These are phyloP conservation scores for Rhinolophus ferrumequinum DNA, from an alignment of 2,113 vertebrate species.

Conservation along the genomic window DNA sequence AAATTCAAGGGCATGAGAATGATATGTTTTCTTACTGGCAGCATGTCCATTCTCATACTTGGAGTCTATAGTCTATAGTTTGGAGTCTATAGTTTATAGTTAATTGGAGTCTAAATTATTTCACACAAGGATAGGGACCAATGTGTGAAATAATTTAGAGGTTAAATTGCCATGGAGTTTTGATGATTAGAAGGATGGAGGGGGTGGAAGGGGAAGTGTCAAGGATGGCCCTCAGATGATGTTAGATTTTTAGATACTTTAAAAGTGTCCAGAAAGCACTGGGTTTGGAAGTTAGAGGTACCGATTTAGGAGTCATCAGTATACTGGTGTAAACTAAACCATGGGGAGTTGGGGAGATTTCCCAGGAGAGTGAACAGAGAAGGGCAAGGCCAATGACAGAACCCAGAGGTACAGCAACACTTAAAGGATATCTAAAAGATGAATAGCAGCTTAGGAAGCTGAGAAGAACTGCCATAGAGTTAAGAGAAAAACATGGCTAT, in stretches of 20 bases:
- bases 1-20: not conserved
- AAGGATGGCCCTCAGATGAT: not conserved
- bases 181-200: not conserved
- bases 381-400: not conserved
- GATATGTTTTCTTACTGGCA: not conserved
- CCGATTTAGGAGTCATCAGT: not conserved
- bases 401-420: not conserved
- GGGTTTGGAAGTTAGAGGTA: not conserved
- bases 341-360: not conserved
- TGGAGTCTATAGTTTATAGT: no score
- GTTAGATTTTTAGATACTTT: not conserved
- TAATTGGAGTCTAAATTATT: no score
- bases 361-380: not conserved
- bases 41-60: not conserved
- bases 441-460: not conserved
- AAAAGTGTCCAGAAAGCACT: not conserved
- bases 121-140: not conserved
- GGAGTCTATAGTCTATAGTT: not conserved
- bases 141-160: not conserved
- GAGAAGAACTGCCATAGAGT: not conserved
- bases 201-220: not conserved
- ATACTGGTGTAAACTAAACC: not conserved
- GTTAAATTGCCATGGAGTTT: not conserved
- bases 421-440: not conserved
- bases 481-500: not conserved